These are phyloP conservation scores for Pygmarrhopalites habei DNA, from an alignment of 1,140 invertebrate species.

Conservation along the genomic window DNA sequence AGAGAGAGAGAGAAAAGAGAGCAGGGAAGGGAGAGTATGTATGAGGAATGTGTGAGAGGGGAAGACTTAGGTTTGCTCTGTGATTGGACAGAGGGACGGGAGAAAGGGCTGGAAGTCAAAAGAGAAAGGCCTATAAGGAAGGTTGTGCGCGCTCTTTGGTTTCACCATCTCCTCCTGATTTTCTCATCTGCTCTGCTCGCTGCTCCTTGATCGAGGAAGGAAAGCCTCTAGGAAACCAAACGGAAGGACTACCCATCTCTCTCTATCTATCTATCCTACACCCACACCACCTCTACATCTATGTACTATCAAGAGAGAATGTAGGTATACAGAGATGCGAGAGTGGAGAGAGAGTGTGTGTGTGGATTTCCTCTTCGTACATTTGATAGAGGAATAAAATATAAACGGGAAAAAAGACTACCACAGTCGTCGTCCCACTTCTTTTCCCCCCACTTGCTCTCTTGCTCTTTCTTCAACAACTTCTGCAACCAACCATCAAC, in stretches of 20 bases:
- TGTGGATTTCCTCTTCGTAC: too few relatives aligned
- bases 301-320: too few relatives aligned
- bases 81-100: constrained; percentile 29
- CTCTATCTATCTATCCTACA: background rate
- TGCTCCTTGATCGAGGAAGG: constrained; percentile 22
- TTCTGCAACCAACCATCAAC: constrained; percentile 2
- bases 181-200: constrained; percentile 19
- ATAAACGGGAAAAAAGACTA: too few relatives aligned
- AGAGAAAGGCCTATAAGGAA: constrained; percentile 33
- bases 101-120: constrained; percentile 37
- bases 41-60: background rate
- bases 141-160: constrained; percentile 23
- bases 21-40: background rate
- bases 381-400: too few relatives aligned
- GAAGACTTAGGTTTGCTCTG: constrained; percentile 5
- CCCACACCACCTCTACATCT: background rate
- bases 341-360: too few relatives aligned
- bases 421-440: background rate
- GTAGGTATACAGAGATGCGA: too few relatives aligned
- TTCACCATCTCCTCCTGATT: constrained; percentile 10
- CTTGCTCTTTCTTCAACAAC: constrained; percentile 9
- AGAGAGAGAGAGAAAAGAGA: background rate
- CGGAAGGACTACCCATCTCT: background rate
- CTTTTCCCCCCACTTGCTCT: constrained; percentile 12
- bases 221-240: constrained; percentile 8